Percentiles rank a stretch among this genome's conserved stretches.
Evolutionary conservation across 2,113 vertebrate species (phyloP).

Genomic region (Nannospalax galili): DNA sequence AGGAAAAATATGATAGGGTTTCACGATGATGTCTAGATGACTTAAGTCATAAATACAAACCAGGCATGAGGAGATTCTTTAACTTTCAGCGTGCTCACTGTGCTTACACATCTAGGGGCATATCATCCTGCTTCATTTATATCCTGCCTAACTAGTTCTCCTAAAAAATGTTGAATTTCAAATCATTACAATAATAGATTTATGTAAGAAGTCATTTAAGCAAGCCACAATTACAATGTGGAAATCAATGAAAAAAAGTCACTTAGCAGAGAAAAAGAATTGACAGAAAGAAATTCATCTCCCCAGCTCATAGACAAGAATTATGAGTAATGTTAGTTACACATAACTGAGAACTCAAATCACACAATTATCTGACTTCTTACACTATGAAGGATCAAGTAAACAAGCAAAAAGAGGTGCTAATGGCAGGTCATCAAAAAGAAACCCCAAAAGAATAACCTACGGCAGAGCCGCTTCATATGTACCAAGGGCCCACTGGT

Average conservation of each 20-base stretch:
- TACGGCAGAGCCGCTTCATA: background rate
- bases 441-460: background rate
- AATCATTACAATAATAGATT: constrained; percentile 22
- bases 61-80: background rate
- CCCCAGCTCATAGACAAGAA: background rate
- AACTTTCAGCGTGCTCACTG: background rate
- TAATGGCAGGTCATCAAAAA: background rate
- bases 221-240: constrained; percentile 2
- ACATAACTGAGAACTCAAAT: constrained; percentile 13
- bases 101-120: background rate
- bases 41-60: constrained; percentile 36
- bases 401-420: background rate
- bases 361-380: background rate
- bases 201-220: background rate
- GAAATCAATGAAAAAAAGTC: background rate
- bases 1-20: constrained; percentile 39
- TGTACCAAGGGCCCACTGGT: background rate
- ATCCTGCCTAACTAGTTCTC: background rate
- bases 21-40: constrained; percentile 13
- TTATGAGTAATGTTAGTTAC: background rate
- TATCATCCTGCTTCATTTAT: background rate
- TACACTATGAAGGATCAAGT: background rate
- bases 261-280: background rate
- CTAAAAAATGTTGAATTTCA: background rate
- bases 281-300: background rate